Conservation (phyloP, 2,888 invertebrate species). For the Didymodactylos carnosus region DNA sequence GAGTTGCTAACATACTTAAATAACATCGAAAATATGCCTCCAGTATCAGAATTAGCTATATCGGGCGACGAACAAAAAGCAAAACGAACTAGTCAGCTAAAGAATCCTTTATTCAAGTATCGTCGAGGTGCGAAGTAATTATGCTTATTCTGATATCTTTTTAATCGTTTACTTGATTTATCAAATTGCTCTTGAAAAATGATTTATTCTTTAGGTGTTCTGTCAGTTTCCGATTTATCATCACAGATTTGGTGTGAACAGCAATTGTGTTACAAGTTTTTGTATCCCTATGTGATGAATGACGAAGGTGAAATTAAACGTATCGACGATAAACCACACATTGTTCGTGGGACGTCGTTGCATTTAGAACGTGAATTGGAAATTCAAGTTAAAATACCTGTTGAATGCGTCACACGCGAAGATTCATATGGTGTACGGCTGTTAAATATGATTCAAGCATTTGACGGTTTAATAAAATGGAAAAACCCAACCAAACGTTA, state of each 20-base stretch:
- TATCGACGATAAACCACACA: conserved; percentile 23
- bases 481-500: conserved; percentile 17
- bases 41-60: no score
- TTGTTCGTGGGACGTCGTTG: conserved; percentile 22
- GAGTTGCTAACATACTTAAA: not conserved
- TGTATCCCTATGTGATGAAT: conserved; percentile 19
- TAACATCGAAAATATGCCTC: not conserved
- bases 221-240: conserved; percentile 25
- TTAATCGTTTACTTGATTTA: no score
- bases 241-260: conserved; percentile 29
- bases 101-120: not conserved
- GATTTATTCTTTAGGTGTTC: no score
- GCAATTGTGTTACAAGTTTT: conserved; percentile 22
- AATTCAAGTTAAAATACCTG: conserved; percentile 22
- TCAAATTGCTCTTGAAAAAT: no score
- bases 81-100: no score
- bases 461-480: conserved; percentile 18
- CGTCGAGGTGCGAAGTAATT: no score
- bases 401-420: conserved; percentile 23
- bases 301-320: conserved; percentile 21
- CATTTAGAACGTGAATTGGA: conserved; percentile 20
- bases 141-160: no score
- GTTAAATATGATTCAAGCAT: conserved; percentile 21
- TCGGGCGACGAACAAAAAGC: no score
- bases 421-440: conserved; percentile 26